Base-by-base conservation (phyloP, 2,113 vertebrate species). In the Plecotus auritus region DNA sequence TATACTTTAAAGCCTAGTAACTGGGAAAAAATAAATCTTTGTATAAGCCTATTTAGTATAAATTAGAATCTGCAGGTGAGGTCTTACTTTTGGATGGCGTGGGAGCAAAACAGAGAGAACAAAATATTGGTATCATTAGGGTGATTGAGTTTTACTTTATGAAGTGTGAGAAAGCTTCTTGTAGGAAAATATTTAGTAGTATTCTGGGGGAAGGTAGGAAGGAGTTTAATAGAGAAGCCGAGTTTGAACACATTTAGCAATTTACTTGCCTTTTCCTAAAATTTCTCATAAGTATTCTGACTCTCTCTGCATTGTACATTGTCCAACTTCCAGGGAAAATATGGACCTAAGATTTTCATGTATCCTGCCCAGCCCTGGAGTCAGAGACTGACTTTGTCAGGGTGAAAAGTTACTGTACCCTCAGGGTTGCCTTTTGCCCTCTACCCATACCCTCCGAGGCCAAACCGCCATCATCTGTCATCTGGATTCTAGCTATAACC, bases 101-200 rank as follows among this genome's bases (percentile, higher is more conserved):
- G 9, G 20, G 49, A 84, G 30, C 42, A 42, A 94, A 86, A 86
- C 14, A 30, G 12, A 84, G 40, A 81, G 11, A 82, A 20, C 8
- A 64, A 88, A 94, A 78, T 93, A 42, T 69, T 97, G 56, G 61
- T 92, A 37, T 42, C 67, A 20, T 77, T 90, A 40, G 77, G 26
- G 51, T 30, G 59, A 94, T 45, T 77, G 40, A 85, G 37, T 91
- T 73, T 64, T 64, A 85, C 67, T 96, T 88, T 90, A 67, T 91
- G 88, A 94, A 89, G 40, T 86, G 78, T 73, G 87, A 93, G 69
- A 89, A 69, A 37, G 56, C 70, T 92, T 96, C 91, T 91, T 89
- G 6, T 77, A 78, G 81, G 89, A 86, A 81, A 94, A 90, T 87
- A 86, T 86, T 95, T 89, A 85, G n/a, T 90, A 35, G 88, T 54